Base-by-base conservation (phyloP, 2,113 vertebrate species). In the Epinephelus cyanopodus region DNA sequence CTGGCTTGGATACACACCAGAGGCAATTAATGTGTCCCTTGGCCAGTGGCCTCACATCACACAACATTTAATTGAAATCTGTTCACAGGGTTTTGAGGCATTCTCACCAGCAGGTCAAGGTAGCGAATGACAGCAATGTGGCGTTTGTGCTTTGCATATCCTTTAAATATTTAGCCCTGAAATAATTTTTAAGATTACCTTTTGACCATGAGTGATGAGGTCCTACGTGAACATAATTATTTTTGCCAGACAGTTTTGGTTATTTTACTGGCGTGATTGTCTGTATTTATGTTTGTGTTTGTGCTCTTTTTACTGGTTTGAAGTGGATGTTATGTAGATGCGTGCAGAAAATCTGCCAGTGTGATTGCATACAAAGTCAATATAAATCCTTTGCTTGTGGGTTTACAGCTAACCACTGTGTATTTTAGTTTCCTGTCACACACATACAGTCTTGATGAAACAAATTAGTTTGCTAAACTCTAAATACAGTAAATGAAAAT, bases 41-140 rank as follows among this genome's bases (percentile, higher is more conserved):
- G 81, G 77, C 77, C 3, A 6, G 4, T 33, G 62, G 68, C 37
- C 68, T 10, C 13, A 39, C 0, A 0, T 39, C 8, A 64, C 68
- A 77, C 47, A 56, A 60, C 7, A 70, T 70, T 21, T 45, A 19
- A 82, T 65, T 58, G n/a, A 63, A 18, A 29, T 48, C 37, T 70
- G 12, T 74, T 19, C 4, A 17, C 27, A 33, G 33, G 23, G 12
- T 25, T 72, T 23, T 19, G 1, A 48, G 23, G 4, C 5, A 1
- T 68, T 77, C 37, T 66, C 54, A 72, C 19, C 33, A 45, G 33
- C 54, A 57, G 1, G 47, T 37, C 1, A 25, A 67, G 4, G 18
- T 11, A 19, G 47, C 27, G 14, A 21, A 53, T 19, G 6, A 12
- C 52, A 39, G 68, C 25, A 33, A 39, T 56, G 53, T 17, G 50